phyloP scores from a whole-genome alignment of 1,140 invertebrate species.

The Bursaphelenchus mucronatus region DNA sequence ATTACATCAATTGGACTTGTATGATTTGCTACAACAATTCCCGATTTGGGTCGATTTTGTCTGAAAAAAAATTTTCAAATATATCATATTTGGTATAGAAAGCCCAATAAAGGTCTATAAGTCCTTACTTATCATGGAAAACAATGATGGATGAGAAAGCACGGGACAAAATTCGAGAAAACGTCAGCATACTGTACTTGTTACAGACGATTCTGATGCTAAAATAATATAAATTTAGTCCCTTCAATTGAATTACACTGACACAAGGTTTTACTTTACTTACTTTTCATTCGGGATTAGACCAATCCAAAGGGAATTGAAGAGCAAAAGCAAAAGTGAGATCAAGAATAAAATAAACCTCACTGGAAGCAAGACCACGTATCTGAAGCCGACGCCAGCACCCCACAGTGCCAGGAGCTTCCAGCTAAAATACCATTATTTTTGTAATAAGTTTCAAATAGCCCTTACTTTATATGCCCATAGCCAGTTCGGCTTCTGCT shows the following conservation, averaged over 20 bases:
- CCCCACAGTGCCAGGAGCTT: conserved; percentile 39
- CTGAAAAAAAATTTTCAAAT: conserved; percentile 28
- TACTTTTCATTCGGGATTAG: conserved; percentile 42
- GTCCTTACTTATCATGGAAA: conserved; percentile 44
- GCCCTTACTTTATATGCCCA: conserved; percentile 44
- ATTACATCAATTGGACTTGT: conserved; percentile 96
- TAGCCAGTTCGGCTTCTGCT: conserved; percentile 49
- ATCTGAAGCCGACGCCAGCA: conserved; percentile 43
- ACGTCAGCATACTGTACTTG: conserved; percentile 75
- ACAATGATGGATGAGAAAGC: conserved; percentile 51
- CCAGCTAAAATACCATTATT: conserved; percentile 43
- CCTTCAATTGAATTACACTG: conserved; percentile 39
- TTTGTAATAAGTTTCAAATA: conserved; percentile 40
- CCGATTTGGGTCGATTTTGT: conserved; percentile 41
- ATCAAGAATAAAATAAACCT: conserved; percentile 41
- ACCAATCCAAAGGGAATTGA: conserved; percentile 41
- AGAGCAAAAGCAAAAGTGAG: conserved; percentile 38
- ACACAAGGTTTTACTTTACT: neutral
- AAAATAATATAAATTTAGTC: conserved; percentile 68
- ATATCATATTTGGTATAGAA: neutral
- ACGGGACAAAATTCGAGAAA: conserved; percentile 60
- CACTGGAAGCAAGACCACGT: conserved; percentile 39
- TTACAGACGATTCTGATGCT: conserved; percentile 66
- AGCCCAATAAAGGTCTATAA: neutral
- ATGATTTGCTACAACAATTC: conserved; percentile 81